Conservation (phyloP, 2,888 invertebrate genomes). For the Drosophila neotestacea region DNA sequence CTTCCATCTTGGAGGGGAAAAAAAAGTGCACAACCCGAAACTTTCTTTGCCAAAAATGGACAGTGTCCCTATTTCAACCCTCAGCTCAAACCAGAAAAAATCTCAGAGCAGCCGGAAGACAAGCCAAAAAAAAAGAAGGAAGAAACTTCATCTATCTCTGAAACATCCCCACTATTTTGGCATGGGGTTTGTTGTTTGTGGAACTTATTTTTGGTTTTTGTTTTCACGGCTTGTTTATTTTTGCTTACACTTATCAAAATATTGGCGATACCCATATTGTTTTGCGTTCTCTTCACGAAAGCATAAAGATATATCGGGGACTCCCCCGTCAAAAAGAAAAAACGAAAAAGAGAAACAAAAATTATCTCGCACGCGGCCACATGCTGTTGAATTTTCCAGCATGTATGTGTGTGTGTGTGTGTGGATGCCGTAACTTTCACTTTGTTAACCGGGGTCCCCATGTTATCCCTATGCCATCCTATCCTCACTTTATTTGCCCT, state of each 20-base stretch:
- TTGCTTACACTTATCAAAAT: conserved; percentile 82
- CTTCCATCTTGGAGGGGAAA: conserved; percentile 9
- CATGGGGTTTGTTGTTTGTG: conserved; percentile 38
- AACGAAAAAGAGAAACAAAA: conserved; percentile 37
- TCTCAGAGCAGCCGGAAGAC: conserved; percentile 12
- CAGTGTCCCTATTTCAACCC: conserved; percentile 43
- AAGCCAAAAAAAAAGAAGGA: neutral
- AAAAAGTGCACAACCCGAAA: conserved; percentile 46
- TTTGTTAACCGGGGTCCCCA: conserved; percentile 61
- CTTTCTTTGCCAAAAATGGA: conserved; percentile 49
- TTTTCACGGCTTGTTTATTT: conserved; percentile 78
- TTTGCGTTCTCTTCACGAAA: conserved; percentile 57
- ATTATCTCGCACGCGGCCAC: conserved; percentile 55
- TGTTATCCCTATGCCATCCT: conserved; percentile 21
- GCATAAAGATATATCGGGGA: conserved; percentile 74
- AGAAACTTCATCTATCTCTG: conserved; percentile 23
- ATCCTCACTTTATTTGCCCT: conserved; percentile 68
- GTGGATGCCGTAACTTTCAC: conserved; percentile 69
- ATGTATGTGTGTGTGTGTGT: conserved; percentile 18
- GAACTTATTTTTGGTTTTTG: conserved; percentile 52
- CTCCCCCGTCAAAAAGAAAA: conserved; percentile 16
- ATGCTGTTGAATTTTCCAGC: conserved; percentile 57
- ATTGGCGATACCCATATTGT: conserved; percentile 77
- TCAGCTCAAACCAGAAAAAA: conserved; percentile 5
- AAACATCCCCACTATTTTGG: conserved; percentile 7